Conservation (phyloP, 1,140 invertebrate genomes). For the Cepaea nemoralis region DNA sequence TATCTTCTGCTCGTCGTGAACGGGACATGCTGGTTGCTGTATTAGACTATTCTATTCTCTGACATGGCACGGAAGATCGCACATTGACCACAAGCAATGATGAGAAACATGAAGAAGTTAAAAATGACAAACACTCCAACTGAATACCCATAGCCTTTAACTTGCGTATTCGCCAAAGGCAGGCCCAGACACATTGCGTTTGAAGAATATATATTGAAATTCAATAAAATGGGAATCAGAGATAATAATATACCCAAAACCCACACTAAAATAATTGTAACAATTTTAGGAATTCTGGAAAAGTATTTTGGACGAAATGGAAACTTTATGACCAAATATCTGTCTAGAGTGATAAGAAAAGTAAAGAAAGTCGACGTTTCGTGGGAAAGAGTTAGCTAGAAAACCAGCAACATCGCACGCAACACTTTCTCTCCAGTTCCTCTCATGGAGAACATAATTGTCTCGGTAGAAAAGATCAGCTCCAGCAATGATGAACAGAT, state of each 20-base stretch:
- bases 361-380: conserved; percentile 59
- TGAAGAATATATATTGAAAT: conserved; percentile 51
- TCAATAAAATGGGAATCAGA: conserved; percentile 45
- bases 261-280: conserved; percentile 41
- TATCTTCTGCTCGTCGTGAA: not conserved
- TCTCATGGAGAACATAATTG: conserved; percentile 54
- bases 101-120: conserved; percentile 49
- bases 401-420: conserved; percentile 58
- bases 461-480: conserved; percentile 56
- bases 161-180: conserved; percentile 45
- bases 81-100: conserved; percentile 49
- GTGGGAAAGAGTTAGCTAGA: conserved; percentile 53
- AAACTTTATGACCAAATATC: conserved; percentile 54
- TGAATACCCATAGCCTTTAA: conserved; percentile 48
- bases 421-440: conserved; percentile 53
- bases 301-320: conserved; percentile 50
- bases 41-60: not conserved
- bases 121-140: conserved; percentile 48
- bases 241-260: conserved; percentile 38
- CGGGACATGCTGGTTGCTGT: not conserved
- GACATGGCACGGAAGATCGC: conserved; percentile 11
- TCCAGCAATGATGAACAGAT: conserved; percentile 60
- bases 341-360: conserved; percentile 57
- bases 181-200: conserved; percentile 53
- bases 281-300: conserved; percentile 23